Evolutionary conservation across 2,888 invertebrate species (phyloP), one percentile per base, ranked within the genome.

Genomic region (Synanthedon vespiformis): DNA sequence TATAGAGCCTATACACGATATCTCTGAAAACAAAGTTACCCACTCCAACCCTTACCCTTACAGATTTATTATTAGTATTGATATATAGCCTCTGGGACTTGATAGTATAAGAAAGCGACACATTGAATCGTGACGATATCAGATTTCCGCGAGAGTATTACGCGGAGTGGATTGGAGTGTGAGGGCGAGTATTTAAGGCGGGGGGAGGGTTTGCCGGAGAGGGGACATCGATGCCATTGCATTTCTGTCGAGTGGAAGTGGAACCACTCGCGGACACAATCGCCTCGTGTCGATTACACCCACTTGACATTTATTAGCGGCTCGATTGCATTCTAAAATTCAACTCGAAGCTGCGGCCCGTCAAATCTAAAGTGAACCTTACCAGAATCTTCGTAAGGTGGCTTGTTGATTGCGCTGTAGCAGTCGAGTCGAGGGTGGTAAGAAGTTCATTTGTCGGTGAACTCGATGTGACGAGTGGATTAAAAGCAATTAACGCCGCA

Each of bases 401-500:
- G 6, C 14, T 14, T 12, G 14, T 44, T 13, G 44, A n/a, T 12
- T 34, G 34, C 10, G 34, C 34, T 44, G 13, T 44, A 13, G 44
- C 1, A 8, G n/a, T 44, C 12, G 14, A n/a, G 44, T 44, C 14
- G 51, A 60, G 62, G 62, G 65, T 58, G 60, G 56, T 56, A 4
- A 34, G 22, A 12, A 27, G 60, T 63, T 61, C 68, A 72, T 74
- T 75, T 77, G 77, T 71, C 71, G 70, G 72, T 61, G 65, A 68
- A 61, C 68, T 71, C 72, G 74, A 72, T 78, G 72, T 72, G 70
- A 78, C 64, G 69, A 82, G 77, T 79, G 78, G 81, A 82, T 82
- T 80, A 80, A 76, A 76, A 80, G 81, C 75, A 79, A 82, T 80
- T 82, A 77, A 72, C 75, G 66, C 67, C 62, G 65, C 64, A 67